These are phyloP conservation scores for Aphelocoma californica DNA, from an alignment of 2,797 vertebrate species.

Conservation along the genomic window DNA sequence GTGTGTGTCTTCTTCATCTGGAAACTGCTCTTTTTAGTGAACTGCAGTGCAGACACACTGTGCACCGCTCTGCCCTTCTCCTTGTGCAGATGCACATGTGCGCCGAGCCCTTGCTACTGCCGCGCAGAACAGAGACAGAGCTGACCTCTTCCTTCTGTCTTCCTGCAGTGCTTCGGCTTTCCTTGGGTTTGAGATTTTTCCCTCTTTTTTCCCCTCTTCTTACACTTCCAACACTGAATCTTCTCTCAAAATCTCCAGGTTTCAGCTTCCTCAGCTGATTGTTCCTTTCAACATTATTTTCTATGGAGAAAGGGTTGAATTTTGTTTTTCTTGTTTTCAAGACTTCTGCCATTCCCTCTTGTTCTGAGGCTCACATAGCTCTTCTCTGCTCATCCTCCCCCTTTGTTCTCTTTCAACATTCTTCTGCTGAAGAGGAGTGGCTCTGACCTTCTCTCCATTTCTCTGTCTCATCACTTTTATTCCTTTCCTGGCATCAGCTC, in stretches of 20 bases:
- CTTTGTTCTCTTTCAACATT: not conserved
- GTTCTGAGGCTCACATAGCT: not conserved
- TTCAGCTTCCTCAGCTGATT: not conserved
- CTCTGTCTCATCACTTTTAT: not conserved
- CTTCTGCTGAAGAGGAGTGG: not conserved
- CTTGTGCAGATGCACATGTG: fast-evolving
- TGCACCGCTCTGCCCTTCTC: not conserved
- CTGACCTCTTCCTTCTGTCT: not conserved
- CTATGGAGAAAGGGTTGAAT: not conserved
- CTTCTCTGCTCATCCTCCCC: not conserved
- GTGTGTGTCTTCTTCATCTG: not conserved
- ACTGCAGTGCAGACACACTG: not conserved
- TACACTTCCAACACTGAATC: not conserved
- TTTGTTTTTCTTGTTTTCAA: not conserved
- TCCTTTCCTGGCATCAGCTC: not conserved
- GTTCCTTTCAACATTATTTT: not conserved
- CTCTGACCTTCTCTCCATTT: not conserved
- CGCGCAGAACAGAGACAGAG: not conserved
- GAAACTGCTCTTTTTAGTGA: not conserved
- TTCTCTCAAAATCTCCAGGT: not conserved
- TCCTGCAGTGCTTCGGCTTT: not conserved
- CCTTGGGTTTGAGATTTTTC: not conserved
- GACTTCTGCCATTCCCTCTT: not conserved
- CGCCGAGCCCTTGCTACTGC: fast-evolving
- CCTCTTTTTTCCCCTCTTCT: not conserved